These are phyloP conservation scores for Platycheirus albimanus DNA, from an alignment of 2,888 invertebrate genomes.

Conservation along the genomic window DNA sequence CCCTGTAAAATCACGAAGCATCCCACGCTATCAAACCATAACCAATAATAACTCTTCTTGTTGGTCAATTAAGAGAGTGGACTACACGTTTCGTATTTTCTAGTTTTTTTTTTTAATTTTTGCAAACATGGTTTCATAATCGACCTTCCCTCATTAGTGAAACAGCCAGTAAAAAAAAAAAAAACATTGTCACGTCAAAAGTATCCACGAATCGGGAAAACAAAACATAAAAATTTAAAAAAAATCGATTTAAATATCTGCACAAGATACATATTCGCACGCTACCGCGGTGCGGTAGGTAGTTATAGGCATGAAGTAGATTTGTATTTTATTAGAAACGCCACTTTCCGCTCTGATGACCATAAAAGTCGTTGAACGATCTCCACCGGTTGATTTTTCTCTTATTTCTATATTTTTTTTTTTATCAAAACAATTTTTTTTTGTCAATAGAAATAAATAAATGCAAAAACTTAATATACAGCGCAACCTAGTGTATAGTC, in stretches of 20 bases:
- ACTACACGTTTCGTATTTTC: slow-evolving; percentile 13
- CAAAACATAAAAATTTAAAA: slow-evolving; percentile 35
- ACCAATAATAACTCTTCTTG: slow-evolving; percentile 8
- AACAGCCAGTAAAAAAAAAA: slow-evolving; percentile 31
- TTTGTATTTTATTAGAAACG: slow-evolving; percentile 62
- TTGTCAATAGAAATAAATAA: slow-evolving; percentile 54
- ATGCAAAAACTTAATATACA: slow-evolving; percentile 52
- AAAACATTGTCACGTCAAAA: slow-evolving; percentile 45
- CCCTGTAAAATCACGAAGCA: slow-evolving; percentile 4
- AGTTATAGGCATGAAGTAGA: slow-evolving; percentile 16
- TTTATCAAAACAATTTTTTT: no score
- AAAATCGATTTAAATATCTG: slow-evolving; percentile 62
- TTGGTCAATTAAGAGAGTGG: slow-evolving; percentile 25
- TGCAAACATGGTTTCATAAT: slow-evolving; percentile 61
- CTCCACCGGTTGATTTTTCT: slow-evolving; percentile 53
- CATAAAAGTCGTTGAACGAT: slow-evolving; percentile 75
- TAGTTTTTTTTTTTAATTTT: slow-evolving; percentile 25
- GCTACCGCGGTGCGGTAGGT: slow-evolving; percentile 30
- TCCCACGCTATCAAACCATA: slow-evolving; percentile 19
- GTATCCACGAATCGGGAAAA: slow-evolving; percentile 55
- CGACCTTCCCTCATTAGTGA: slow-evolving; percentile 72
- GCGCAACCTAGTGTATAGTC: slow-evolving; percentile 8
- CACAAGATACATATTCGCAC: slow-evolving; percentile 29
- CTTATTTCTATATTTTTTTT: slow-evolving; percentile 29
- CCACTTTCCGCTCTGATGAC: slow-evolving; percentile 74